Conservation (phyloP, 1,140 invertebrate species). For the Aricia agestis region DNA sequence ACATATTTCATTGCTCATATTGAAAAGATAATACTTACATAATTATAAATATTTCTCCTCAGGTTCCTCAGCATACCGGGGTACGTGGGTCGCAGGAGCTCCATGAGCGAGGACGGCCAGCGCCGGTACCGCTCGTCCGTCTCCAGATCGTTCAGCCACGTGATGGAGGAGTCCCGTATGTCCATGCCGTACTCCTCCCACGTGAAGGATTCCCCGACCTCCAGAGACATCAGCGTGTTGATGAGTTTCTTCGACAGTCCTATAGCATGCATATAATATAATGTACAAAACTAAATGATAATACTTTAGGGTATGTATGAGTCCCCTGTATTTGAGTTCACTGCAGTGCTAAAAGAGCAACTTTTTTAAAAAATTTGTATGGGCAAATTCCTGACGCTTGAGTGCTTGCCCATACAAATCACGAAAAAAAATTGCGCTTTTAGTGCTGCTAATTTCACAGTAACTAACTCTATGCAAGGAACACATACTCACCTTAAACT, state of each 20-base stretch:
- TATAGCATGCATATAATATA: constrained; percentile 29
- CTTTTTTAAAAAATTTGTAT: no score
- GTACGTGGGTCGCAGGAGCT: constrained; percentile 95
- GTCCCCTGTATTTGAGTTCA: no score
- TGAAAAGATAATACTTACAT: constrained; percentile 40
- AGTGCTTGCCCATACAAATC: no score
- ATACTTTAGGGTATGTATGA: no score
- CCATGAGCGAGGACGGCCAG: constrained; percentile 93
- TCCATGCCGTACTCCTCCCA: constrained; percentile 92
- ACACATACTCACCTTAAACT: no score
- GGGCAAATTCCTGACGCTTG: no score
- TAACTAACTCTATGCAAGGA: no score
- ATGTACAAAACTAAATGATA: no score
- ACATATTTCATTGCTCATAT: no score
- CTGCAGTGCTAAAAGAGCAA: no score
- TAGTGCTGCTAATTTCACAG: no score
- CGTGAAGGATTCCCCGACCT: constrained; percentile 79
- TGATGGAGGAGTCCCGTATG: constrained; percentile 92
- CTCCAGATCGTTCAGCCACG: constrained; percentile 98
- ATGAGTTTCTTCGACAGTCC: constrained; percentile 73
- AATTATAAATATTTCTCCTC: constrained; percentile 90
- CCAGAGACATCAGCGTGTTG: constrained; percentile 82
- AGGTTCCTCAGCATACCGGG: constrained; percentile 97
- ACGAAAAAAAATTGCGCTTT: no score
- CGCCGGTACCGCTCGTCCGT: constrained; percentile 89